A percentile compares a stretch with the other conserved stretches of the same genome.
Conservation (phyloP, 2,113 vertebrate species). For the Eleginops maclovinus region DNA sequence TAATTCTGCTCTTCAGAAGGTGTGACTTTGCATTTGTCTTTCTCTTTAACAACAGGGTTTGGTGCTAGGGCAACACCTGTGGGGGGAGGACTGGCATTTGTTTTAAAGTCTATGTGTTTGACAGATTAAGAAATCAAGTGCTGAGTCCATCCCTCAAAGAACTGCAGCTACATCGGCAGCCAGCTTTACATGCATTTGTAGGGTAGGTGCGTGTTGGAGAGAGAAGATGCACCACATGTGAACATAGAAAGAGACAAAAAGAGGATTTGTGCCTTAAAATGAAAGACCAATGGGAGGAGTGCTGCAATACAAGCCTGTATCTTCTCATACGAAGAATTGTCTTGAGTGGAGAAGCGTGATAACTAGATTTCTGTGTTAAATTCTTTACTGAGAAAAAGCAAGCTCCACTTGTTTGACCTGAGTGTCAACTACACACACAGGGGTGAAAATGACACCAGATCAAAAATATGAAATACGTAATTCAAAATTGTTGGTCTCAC, state of each 20-base stretch:
- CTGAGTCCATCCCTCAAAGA: conserved; percentile 29
- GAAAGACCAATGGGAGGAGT: conserved; percentile 47
- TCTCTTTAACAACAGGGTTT: conserved; percentile 45
- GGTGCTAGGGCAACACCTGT: conserved; percentile 3
- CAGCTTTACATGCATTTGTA: conserved; percentile 40
- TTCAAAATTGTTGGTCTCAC: background rate
- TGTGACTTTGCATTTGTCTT: conserved; percentile 49
- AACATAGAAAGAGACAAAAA: conserved; percentile 43
- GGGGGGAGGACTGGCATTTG: conserved; percentile 28
- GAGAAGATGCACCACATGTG: conserved; percentile 23
- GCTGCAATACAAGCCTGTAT: conserved; percentile 35
- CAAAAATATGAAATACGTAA: background rate
- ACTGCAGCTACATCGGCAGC: conserved; percentile 1
- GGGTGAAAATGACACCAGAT: too few species aligned
- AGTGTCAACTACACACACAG: background rate
- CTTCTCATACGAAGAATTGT: conserved; percentile 54
- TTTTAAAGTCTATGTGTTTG: conserved; percentile 49
- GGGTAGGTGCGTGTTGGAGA: conserved; percentile 29
- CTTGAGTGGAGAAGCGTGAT: conserved; percentile 29
- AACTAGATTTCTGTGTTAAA: conserved; percentile 12
- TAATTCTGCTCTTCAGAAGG: conserved; percentile 15
- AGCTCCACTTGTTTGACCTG: background rate
- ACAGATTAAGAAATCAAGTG: conserved; percentile 50
- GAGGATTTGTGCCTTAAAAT: conserved; percentile 48
- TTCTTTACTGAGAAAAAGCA: conserved; percentile 12